phyloP scores from a whole-genome alignment of 2,888 invertebrate genomes.

The Pheosia gnoma region DNA sequence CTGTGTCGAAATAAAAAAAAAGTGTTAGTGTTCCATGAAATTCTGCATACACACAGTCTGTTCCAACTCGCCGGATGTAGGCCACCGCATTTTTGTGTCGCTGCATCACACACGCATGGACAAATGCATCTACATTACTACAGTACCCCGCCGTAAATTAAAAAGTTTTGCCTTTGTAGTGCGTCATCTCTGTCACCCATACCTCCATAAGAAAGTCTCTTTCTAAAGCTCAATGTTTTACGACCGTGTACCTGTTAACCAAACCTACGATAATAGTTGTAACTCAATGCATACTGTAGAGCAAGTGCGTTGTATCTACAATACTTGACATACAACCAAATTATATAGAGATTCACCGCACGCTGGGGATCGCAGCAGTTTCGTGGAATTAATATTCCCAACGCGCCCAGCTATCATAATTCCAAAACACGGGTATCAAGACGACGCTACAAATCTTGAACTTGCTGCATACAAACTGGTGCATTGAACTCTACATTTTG shows the following conservation, averaged over 20 bases:
- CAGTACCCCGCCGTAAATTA: too few relatives aligned
- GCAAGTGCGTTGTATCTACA: background rate
- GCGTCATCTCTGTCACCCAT: too few relatives aligned
- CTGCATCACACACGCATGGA: background rate
- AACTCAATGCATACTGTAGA: too few relatives aligned
- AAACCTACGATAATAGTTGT: too few relatives aligned
- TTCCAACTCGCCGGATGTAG: background rate
- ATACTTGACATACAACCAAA: slow-evolving; percentile 4
- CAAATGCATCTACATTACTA: background rate
- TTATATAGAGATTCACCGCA: slow-evolving; percentile 13
- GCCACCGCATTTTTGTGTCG: background rate
- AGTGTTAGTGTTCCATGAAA: too few relatives aligned
- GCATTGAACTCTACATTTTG: slow-evolving; percentile 7
- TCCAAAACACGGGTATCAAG: slow-evolving; percentile 53
- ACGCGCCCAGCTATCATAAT: slow-evolving; percentile 54
- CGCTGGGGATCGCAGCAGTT: slow-evolving; percentile 25
- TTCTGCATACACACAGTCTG: background rate
- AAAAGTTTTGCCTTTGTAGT: too few relatives aligned
- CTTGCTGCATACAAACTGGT: slow-evolving; percentile 38
- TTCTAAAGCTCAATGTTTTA: too few relatives aligned
- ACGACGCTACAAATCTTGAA: slow-evolving; percentile 51
- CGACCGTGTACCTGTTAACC: too few relatives aligned
- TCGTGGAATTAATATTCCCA: slow-evolving; percentile 52
- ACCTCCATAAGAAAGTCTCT: too few relatives aligned
- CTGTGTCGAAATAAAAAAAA: too few relatives aligned